phyloP scores from a whole-genome alignment of 2,888 invertebrate genomes.

The Liopterus haemorrhoidalis region DNA sequence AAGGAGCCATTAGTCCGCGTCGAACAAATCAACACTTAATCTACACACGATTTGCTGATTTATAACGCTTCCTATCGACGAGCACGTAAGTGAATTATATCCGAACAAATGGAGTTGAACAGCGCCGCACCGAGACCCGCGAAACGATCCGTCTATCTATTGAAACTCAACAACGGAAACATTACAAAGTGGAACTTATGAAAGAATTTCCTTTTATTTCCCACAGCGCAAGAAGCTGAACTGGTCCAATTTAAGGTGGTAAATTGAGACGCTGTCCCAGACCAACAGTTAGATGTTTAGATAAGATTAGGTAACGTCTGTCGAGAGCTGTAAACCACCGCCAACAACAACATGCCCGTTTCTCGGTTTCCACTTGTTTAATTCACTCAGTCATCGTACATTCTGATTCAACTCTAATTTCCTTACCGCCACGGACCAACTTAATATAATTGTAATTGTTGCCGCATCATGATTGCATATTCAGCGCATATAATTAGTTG shows the following conservation, averaged over 20 bases:
- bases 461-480: too few relatives aligned
- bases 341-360: too few relatives aligned
- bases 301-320: constrained; percentile 1
- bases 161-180: background rate
- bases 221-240: constrained; percentile 12
- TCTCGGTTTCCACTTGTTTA: too few relatives aligned
- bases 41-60: constrained; percentile 29
- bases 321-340: background rate
- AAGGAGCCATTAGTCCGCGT: constrained; percentile 44
- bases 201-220: constrained; percentile 17
- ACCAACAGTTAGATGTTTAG: background rate
- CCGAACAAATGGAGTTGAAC: background rate
- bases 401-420: too few relatives aligned
- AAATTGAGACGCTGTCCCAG: constrained; percentile 14
- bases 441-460: too few relatives aligned
- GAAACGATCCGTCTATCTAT: too few relatives aligned
- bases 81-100: background rate
- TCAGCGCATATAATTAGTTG: too few relatives aligned
- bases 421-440: too few relatives aligned
- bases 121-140: too few relatives aligned
- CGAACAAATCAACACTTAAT: constrained; percentile 44
- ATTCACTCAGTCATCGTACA: too few relatives aligned
- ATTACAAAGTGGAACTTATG: constrained; percentile 2
- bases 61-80: background rate
- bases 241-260: constrained; percentile 15